A percentile compares a stretch with the other conserved stretches of the same genome.
Conservation (phyloP, 2,113 vertebrate species). For the Pteropus alecto region DNA sequence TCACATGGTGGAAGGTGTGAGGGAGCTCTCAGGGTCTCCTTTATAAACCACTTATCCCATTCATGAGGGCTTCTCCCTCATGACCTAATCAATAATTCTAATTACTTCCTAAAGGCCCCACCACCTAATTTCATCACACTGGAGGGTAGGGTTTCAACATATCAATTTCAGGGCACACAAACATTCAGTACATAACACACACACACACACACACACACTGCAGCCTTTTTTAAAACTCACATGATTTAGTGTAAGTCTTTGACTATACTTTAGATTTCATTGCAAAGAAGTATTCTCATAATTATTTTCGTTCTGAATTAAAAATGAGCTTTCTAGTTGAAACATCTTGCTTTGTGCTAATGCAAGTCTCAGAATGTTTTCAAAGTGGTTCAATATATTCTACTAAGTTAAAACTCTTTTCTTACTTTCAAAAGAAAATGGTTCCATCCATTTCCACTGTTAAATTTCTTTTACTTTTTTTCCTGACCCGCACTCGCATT, state of each 20-base stretch:
- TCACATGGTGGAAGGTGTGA: neutral
- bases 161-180: neutral
- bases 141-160: neutral
- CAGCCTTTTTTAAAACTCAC: neutral
- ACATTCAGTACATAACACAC: neutral
- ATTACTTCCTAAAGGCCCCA: neutral
- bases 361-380: neutral
- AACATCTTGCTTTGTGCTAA: neutral
- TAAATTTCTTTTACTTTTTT: neutral
- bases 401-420: neutral
- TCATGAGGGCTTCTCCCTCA: neutral
- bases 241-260: neutral
- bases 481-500: neutral
- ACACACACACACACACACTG: neutral
- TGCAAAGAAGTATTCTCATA: neutral
- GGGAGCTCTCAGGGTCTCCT: neutral
- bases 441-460: neutral
- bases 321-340: neutral
- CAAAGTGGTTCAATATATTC: neutral
- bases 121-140: neutral
- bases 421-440: neutral
- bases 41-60: neutral
- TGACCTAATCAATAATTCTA: neutral
- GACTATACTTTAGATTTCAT: neutral
- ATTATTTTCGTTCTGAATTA: constrained; percentile 33